These are phyloP conservation scores for Syngnathus floridae DNA, from an alignment of 2,113 vertebrate species.

Conservation along the genomic window DNA sequence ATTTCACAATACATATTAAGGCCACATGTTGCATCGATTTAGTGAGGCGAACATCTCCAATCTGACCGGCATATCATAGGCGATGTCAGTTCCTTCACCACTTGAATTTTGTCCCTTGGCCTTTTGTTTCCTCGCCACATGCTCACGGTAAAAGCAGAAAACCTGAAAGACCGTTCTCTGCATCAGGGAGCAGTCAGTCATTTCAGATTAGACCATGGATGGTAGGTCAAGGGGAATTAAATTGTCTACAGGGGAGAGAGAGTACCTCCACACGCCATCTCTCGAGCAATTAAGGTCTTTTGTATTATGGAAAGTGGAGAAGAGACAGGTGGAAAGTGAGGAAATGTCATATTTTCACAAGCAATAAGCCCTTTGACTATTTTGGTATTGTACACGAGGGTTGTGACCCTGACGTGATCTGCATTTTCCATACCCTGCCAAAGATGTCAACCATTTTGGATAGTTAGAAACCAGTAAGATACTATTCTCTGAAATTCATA, in stretches of 20 bases:
- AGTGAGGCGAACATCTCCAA: conserved; percentile 30
- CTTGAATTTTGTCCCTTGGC: conserved; percentile 44
- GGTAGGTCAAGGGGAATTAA: conserved; percentile 66
- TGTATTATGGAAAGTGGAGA: not conserved
- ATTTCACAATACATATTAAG: not conserved
- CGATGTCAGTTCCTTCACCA: conserved; percentile 65
- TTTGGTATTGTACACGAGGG: not conserved
- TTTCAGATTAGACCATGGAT: conserved; percentile 67
- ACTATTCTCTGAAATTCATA: too few species aligned
- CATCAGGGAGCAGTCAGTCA: conserved; percentile 65
- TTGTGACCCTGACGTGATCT: not conserved
- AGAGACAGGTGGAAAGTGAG: not conserved
- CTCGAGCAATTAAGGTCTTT: conserved; percentile 11
- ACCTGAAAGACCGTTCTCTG: conserved; percentile 59
- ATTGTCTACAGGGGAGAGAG: conserved; percentile 39
- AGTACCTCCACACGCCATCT: conserved; percentile 32
- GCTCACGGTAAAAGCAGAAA: conserved; percentile 49
- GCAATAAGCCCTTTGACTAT: not conserved
- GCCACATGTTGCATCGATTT: conserved; percentile 28
- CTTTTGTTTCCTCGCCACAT: conserved; percentile 48
- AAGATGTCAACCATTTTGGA: too few species aligned
- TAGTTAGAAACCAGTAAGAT: too few species aligned
- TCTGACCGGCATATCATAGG: conserved; percentile 51
- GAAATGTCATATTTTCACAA: not conserved
- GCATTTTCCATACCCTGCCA: not conserved